Evolutionary conservation across 2,797 vertebrate genomes (phyloP).

Genomic region (Muscicapa striata): DNA sequence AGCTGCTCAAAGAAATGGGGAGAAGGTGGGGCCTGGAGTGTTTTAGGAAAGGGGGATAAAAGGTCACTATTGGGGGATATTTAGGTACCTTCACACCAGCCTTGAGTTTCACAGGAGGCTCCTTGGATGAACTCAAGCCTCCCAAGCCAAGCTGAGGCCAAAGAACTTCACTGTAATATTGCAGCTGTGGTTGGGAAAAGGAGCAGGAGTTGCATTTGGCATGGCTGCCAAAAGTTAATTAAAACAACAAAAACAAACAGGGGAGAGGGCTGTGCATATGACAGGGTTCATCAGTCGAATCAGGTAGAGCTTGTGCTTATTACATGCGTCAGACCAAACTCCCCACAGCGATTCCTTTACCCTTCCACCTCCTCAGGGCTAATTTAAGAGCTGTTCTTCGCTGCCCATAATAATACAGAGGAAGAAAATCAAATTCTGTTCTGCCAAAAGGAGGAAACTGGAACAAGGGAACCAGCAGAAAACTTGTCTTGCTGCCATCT

Average conservation of each 20-base stretch:
- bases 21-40: neutral
- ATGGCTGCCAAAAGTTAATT: neutral
- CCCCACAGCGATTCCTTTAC: neutral
- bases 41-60: neutral
- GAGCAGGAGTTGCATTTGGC: fast-evolving
- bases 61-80: fast-evolving
- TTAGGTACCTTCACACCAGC: neutral
- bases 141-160: neutral
- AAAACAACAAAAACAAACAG: conserved; percentile 20
- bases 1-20: neutral
- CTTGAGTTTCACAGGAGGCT: neutral
- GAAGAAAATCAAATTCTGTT: neutral
- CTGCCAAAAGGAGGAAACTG: conserved; percentile 19
- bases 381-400: conserved; percentile 34
- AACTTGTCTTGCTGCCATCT: conserved; percentile 15
- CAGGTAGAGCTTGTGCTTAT: neutral
- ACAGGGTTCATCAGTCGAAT: neutral
- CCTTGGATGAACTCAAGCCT: fast-evolving
- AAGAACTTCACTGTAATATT: neutral
- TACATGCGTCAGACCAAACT: neutral
- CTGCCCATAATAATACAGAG: neutral
- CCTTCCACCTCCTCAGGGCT: conserved; percentile 24
- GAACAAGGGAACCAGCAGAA: neutral
- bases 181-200: neutral
- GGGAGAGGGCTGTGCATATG: neutral